Percentiles rank a stretch among this genome's conserved stretches.
These are phyloP conservation scores for Drosophila setosimentum DNA, from an alignment of 2,888 invertebrate genomes.

Conservation along the genomic window DNA sequence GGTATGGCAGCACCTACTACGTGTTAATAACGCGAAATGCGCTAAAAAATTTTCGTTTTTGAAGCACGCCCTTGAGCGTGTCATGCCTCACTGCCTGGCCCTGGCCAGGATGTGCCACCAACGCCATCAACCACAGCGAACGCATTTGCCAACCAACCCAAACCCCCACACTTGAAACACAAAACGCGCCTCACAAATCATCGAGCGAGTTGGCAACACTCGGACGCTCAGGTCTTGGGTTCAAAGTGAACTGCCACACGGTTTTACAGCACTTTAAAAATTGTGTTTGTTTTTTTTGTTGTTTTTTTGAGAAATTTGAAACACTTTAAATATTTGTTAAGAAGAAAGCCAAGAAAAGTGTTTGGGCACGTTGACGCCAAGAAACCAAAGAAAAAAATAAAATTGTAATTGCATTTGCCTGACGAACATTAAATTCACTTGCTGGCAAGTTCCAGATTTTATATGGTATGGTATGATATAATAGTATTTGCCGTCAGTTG, in stretches of 20 bases:
- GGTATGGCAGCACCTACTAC: constrained; percentile 66
- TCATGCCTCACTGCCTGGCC: constrained; percentile 66
- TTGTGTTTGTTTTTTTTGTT: constrained; percentile 26
- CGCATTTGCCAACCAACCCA: neutral
- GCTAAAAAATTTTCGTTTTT: constrained; percentile 77
- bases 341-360: constrained; percentile 55
- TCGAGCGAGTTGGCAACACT: constrained; percentile 80
- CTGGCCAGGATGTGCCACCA: constrained; percentile 20
- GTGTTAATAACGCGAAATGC: constrained; percentile 81
- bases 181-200: constrained; percentile 73
- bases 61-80: constrained; percentile 67
- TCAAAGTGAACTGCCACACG: constrained; percentile 37
- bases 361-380: constrained; percentile 77
- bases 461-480: too few relatives aligned
- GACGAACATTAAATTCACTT: neutral
- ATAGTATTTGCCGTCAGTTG: neutral
- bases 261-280: constrained; percentile 54
- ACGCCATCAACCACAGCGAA: neutral
- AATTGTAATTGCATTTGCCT: neutral
- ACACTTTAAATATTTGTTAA: constrained; percentile 78
- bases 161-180: constrained; percentile 70
- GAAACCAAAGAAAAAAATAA: neutral
- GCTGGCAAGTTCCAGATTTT: too few relatives aligned
- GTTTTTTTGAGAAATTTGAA: constrained; percentile 64
- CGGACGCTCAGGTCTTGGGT: constrained; percentile 48